phyloP scores from a whole-genome alignment of 2,888 invertebrate species.

The Dusona sp. region DNA sequence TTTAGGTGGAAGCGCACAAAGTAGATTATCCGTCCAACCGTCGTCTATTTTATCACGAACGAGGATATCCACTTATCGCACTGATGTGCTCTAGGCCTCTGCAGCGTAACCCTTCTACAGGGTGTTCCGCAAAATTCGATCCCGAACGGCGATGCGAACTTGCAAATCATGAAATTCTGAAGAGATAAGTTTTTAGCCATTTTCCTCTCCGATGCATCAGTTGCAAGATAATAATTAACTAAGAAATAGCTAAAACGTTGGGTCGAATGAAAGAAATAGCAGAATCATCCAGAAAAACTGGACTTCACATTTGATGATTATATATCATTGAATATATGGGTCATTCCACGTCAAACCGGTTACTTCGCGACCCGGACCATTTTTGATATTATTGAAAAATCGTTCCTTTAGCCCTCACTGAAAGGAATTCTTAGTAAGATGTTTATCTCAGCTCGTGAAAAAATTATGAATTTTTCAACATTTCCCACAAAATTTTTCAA shows the following conservation, averaged over 20 bases:
- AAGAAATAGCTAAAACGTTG: not conserved
- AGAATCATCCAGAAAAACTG: too few relatives aligned
- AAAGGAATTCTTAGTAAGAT: too few relatives aligned
- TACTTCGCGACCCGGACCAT: too few relatives aligned
- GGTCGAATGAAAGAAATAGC: not conserved
- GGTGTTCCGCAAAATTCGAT: slow-evolving; percentile 8
- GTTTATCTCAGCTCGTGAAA: too few relatives aligned
- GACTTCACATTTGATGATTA: too few relatives aligned
- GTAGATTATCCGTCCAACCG: slow-evolving; percentile 64
- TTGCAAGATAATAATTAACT: not conserved
- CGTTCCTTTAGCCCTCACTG: too few relatives aligned
- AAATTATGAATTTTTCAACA: too few relatives aligned
- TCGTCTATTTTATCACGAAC: slow-evolving; percentile 67
- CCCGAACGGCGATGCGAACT: too few relatives aligned
- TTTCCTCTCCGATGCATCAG: not conserved
- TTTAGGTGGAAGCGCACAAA: slow-evolving; percentile 57
- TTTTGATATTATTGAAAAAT: too few relatives aligned
- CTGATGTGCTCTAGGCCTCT: slow-evolving; percentile 64
- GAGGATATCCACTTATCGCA: slow-evolving; percentile 67
- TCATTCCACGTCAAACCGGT: too few relatives aligned
- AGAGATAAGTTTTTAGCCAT: not conserved
- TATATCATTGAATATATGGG: too few relatives aligned
- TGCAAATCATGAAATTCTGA: not conserved
- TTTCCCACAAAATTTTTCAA: too few relatives aligned
- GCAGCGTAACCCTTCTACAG: slow-evolving; percentile 3